Base-by-base conservation (phyloP, 2,797 vertebrate genomes). In the Syndactyla subalaris region DNA sequence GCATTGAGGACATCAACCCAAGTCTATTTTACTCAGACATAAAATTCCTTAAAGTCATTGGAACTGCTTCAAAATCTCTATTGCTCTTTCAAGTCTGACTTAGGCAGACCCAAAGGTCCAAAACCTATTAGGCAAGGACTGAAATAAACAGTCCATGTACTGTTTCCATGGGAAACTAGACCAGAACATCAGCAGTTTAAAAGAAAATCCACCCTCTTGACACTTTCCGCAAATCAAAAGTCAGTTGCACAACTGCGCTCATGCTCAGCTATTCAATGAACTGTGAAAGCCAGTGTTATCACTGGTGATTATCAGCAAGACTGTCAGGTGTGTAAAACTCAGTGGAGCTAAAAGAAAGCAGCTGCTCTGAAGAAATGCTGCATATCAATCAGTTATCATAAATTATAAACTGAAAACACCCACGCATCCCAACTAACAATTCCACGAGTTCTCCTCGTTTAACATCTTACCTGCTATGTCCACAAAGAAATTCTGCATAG, bases 1-100 rank as follows among this genome's bases (percentile, higher is more conserved):
- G 26, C 41, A n/a, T 8, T 0, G 0, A 52, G 19, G 34, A 12
- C 7, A 7, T 55, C 27, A 73, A 52, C 10, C 16, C 9, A 20
- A 72, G 18, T 17, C 61, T 71, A 12, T 51, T 82, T 52, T 45
- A 77, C 23, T 71, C 45, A 38, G 19, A 13, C 62, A 51, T 32
- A 48, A 75, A 65, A 80, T 36, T 65, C 41, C 51, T 72, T 27
- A 14, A 84, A 85, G 34, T 48, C 36, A 79, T 5, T 39, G 27
- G 43, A 85, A 72, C 41, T 32, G 20, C 46, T 75, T 68, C 32
- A 90, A 81, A 86, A 72, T 52, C 29, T n/a, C 54, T 65, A 43
- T 5, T 84, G 27, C 36, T 93, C 58, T 88, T 93, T 73, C 38
- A 81, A 45, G n/a, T 49, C 45, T 73, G 43, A 82, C 46, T 85